Conservation (phyloP, 2,113 vertebrate species). For the Syngnathus floridae region DNA sequence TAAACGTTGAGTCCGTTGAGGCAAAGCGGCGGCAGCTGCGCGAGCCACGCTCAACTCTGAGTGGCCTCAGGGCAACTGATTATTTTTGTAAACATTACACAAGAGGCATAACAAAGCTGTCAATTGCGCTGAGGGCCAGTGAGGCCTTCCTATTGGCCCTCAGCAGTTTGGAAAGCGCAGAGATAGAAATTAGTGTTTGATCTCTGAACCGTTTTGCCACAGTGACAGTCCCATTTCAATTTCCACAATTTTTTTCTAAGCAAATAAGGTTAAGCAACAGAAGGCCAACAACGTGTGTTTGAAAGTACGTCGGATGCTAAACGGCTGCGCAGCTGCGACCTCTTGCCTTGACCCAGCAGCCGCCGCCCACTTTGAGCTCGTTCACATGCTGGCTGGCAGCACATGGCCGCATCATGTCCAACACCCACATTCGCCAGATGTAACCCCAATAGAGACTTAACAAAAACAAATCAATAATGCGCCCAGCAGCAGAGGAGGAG, state of each 20-base stretch:
- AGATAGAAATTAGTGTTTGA: no score
- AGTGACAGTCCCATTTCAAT: neutral
- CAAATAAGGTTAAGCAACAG: neutral
- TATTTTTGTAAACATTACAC: slow-evolving; percentile 15
- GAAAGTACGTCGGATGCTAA: no score
- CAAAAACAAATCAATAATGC: slow-evolving; percentile 9
- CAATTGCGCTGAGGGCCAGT: neutral
- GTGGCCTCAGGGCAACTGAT: slow-evolving; percentile 5
- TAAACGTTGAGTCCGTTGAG: neutral
- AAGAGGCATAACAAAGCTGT: neutral
- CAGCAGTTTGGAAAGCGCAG: neutral
- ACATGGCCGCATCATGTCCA: slow-evolving; percentile 27
- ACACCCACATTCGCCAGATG: slow-evolving; percentile 19
- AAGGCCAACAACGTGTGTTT: neutral
- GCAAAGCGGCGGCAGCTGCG: slow-evolving; percentile 8
- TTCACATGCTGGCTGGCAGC: slow-evolving; percentile 20
- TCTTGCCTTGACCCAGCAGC: slow-evolving; percentile 12
- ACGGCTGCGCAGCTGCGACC: no score
- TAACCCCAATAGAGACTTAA: slow-evolving; percentile 23
- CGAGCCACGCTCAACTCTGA: neutral
- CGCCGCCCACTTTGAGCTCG: neutral
- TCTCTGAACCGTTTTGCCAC: neutral
- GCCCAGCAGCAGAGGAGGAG: neutral
- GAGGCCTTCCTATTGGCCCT: neutral
- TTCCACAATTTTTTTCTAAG: neutral